Conservation (phyloP, 2,113 vertebrate species). For the Paramormyrops kingsleyae region DNA sequence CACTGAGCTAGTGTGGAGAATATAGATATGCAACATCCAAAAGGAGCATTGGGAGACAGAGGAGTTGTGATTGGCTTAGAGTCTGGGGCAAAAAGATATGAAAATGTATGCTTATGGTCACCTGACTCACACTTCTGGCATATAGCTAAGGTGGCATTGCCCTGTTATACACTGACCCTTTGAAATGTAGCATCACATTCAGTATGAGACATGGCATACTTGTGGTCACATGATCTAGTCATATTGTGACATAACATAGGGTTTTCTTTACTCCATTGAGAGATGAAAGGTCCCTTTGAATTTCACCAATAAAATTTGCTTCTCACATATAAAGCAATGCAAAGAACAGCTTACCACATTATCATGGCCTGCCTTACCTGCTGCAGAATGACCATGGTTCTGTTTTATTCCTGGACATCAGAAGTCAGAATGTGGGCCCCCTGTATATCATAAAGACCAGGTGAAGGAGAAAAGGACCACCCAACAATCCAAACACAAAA, state of each 20-base stretch:
- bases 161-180: not conserved
- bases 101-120: not conserved
- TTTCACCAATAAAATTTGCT: not conserved
- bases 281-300: not conserved
- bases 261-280: not conserved
- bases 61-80: not conserved
- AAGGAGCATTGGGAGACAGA: not conserved
- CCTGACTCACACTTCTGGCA: not conserved
- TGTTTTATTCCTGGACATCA: conserved; percentile 50
- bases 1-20: not conserved
- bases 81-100: not conserved
- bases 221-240: conserved; percentile 15
- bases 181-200: not conserved
- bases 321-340: not conserved
- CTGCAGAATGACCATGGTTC: conserved; percentile 66
- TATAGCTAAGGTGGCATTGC: not conserved
- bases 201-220: not conserved
- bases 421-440: conserved; percentile 42
- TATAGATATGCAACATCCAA: not conserved
- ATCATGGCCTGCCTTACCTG: conserved; percentile 44
- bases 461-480: not conserved
- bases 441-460: conserved; percentile 33
- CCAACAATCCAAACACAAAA: not conserved
- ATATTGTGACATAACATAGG: not conserved
- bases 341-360: not conserved